Evolutionary conservation across 2,797 vertebrate genomes (phyloP), one percentile per base, ranked within the genome.

Genomic region (Streptopelia turtur): DNA sequence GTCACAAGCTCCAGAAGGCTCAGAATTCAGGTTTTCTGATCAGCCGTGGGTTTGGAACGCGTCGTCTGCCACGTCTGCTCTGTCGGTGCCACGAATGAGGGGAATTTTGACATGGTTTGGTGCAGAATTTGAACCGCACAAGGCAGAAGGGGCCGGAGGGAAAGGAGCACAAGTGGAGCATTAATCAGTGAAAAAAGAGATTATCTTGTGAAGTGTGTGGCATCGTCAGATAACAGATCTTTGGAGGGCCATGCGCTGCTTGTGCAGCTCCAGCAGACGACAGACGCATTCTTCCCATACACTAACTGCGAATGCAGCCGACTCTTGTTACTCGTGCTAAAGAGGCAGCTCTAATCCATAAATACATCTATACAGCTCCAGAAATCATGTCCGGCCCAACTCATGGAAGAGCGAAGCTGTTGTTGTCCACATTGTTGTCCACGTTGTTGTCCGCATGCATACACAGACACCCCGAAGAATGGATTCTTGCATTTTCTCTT

Each of bases 401-500:
- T 28, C 60, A 56, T 7, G 83, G 25, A 25, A 45, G 72, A 41
- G 59, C 17, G n/a, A 25, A 37, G 65, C 68, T 91, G 45, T 37
- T 37, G 37, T 37, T 37, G 37, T 37, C 11, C 37, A 37, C 37
- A 5, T 49, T 61, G 78, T 80, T 37, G 37, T 37, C 11, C 37
- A 37, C 37, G 5, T 49, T 61, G 78, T 80, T 69, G 50, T 45
- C 47, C 84, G 59, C 30, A 0, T 47, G 77, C 69, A 20, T 14
- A 14, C 79, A 30, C 50, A 59, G 13, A 39, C 79, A 64, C 85
- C 52, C 87, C 84, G 24, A 57, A 72, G 69, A 80, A 57, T 4
- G 55, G 37, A 8, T 9, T 22, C 88, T 75, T 95, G 96, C 91
- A 74, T 93, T 95, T 94, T 93, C 90, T 93, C 94, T 95, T 88